phyloP scores from a whole-genome alignment of 2,797 vertebrate species.

The Enteromius fasciolatus region DNA sequence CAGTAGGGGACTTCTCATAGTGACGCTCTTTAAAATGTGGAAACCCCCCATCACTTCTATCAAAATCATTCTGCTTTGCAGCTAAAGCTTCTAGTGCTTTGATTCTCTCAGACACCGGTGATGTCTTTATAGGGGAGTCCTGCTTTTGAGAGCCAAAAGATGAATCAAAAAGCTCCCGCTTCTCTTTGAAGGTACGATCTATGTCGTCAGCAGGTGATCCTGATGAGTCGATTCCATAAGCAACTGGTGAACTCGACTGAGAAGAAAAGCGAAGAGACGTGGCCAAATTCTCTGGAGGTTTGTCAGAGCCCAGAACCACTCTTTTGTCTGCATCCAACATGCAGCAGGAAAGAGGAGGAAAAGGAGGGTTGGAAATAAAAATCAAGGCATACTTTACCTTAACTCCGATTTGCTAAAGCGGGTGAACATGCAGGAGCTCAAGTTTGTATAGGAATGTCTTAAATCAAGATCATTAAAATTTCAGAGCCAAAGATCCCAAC shows the following conservation, averaged over 20 bases:
- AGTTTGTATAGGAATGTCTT: slow-evolving; percentile 11
- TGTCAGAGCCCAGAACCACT: slow-evolving; percentile 73
- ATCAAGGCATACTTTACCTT: slow-evolving; percentile 66
- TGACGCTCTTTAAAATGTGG: slow-evolving; percentile 77
- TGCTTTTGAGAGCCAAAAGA: slow-evolving; percentile 49
- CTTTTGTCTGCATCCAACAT: slow-evolving; percentile 76
- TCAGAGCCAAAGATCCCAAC: slow-evolving; percentile 57
- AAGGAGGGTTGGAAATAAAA: slow-evolving; percentile 71
- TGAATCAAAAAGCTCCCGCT: slow-evolving; percentile 56
- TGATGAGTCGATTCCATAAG: slow-evolving; percentile 68
- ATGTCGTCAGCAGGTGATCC: slow-evolving; percentile 65
- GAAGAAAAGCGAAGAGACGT: slow-evolving; percentile 78
- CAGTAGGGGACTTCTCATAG: slow-evolving; percentile 71
- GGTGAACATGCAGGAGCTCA: slow-evolving; percentile 53
- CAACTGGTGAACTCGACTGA: slow-evolving; percentile 72
- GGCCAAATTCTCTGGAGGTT: slow-evolving; percentile 72
- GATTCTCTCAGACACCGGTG: slow-evolving; percentile 80
- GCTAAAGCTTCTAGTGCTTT: slow-evolving; percentile 80
- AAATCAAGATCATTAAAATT: slow-evolving; percentile 46
- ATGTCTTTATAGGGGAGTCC: slow-evolving; percentile 72
- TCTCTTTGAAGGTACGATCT: slow-evolving; percentile 61
- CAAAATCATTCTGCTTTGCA: slow-evolving; percentile 76
- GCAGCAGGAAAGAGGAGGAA: slow-evolving; percentile 64
- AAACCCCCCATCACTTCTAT: slow-evolving; percentile 73
- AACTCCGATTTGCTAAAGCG: slow-evolving; percentile 67